phyloP scores from a whole-genome alignment of 2,888 invertebrate species.

The Asteroscopus sphinx region DNA sequence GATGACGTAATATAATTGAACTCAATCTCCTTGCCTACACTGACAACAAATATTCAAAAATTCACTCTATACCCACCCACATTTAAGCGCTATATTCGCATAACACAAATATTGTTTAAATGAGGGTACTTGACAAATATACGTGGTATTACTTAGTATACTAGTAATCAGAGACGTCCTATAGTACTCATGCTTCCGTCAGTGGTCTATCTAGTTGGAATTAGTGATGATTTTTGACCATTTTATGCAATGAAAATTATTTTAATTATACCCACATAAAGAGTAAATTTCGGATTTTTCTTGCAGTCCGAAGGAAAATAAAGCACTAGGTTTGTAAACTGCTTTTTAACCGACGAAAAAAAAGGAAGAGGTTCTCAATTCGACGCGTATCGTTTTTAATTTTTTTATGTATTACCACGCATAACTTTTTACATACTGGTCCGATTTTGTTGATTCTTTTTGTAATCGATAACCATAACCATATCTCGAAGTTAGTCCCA shows the following conservation, averaged over 20 bases:
- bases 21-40: constrained; percentile 31
- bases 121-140: constrained; percentile 33
- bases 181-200: constrained; percentile 48
- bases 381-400: too few relatives aligned
- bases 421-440: too few relatives aligned
- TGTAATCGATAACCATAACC: too few relatives aligned
- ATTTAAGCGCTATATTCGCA: constrained; percentile 36
- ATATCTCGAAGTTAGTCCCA: too few relatives aligned
- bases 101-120: constrained; percentile 25
- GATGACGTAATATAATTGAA: constrained; percentile 1
- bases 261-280: too few relatives aligned
- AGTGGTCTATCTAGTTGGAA: constrained; percentile 41
- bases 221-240: constrained; percentile 48
- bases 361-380: too few relatives aligned
- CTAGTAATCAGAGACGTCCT: constrained; percentile 39
- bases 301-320: background rate
- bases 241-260: constrained; percentile 19
- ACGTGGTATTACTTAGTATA: constrained; percentile 36
- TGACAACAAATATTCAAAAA: constrained; percentile 25
- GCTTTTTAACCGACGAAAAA: too few relatives aligned
- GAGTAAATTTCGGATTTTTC: too few relatives aligned
- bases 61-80: constrained; percentile 36
- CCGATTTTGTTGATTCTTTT: too few relatives aligned
- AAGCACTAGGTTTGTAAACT: constrained; percentile 4
- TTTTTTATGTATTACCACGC: too few relatives aligned